Evolutionary conservation across 2,797 vertebrate genomes (phyloP).

Genomic region (Onychomys arenicola): DNA sequence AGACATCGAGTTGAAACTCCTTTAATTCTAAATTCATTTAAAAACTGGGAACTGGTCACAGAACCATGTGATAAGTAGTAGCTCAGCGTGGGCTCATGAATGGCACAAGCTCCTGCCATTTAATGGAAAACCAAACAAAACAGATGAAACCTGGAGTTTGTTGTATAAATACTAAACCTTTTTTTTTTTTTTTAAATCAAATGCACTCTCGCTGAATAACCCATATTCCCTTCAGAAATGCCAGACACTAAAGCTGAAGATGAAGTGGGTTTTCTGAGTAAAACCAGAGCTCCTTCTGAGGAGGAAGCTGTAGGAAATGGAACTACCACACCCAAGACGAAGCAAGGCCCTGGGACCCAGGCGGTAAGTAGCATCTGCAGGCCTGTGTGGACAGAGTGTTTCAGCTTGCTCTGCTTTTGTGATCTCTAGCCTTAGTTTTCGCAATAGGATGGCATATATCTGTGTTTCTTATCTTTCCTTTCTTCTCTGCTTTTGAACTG

Average conservation of each 20-base stretch:
- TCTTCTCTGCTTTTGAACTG: neutral
- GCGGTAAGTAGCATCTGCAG: conserved; percentile 80
- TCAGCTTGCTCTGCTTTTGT: neutral
- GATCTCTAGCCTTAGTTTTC: neutral
- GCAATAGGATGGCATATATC: neutral
- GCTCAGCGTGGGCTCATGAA: conserved; percentile 16
- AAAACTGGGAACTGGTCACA: neutral
- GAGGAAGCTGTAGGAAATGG: conserved; percentile 33
- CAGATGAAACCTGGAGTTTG: neutral
- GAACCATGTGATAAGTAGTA: conserved; percentile 60
- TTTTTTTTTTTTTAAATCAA: conserved; percentile 58
- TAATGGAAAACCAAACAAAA: conserved; percentile 37
- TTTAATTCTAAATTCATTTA: neutral
- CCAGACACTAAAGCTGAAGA: conserved; percentile 85
- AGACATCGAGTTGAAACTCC: neutral
- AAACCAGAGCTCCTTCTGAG: neutral
- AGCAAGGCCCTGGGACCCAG: neutral
- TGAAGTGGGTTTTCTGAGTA: conserved; percentile 84
- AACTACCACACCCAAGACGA: neutral
- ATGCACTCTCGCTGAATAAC: conserved; percentile 52
- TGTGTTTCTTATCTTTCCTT: neutral
- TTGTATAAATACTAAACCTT: conserved; percentile 51
- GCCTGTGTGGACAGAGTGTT: neutral
- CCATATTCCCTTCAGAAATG: conserved; percentile 85
- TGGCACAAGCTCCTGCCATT: conserved; percentile 60